Evolutionary conservation across 2,888 invertebrate genomes (phyloP).

Genomic region (Eretmocerus hayati): DNA sequence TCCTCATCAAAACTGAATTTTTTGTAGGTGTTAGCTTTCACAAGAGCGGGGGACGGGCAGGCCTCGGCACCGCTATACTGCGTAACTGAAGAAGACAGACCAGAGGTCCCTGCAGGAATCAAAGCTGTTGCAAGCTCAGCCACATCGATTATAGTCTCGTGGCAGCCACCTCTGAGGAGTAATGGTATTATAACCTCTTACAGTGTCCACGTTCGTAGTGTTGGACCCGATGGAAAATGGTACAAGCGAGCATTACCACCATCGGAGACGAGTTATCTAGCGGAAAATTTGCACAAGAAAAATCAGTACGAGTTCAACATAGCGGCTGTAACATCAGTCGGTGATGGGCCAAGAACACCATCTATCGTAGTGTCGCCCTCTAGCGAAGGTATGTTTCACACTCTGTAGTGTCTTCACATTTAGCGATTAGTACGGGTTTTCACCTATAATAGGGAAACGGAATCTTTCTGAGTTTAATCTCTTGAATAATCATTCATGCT

Average conservation of each 20-base stretch:
- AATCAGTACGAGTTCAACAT: conserved; percentile 47
- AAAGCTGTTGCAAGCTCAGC: conserved; percentile 83
- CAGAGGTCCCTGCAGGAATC: conserved; percentile 82
- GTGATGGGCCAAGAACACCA: conserved; percentile 44
- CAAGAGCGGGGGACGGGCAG: conserved; percentile 82
- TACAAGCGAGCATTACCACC: conserved; percentile 36
- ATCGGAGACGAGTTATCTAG: conserved; percentile 42
- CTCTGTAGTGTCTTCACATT: no score
- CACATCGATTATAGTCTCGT: conserved; percentile 79
- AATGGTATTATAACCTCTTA: conserved; percentile 59
- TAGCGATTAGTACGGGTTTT: no score
- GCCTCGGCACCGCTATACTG: conserved; percentile 78
- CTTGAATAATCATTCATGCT: no score
- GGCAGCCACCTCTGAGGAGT: conserved; percentile 77
- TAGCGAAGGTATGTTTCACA: conserved; percentile 45
- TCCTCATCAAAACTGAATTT: no score
- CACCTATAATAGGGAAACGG: no score
- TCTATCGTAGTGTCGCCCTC: conserved; percentile 48
- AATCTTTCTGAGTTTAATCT: no score
- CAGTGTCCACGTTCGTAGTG: conserved; percentile 39
- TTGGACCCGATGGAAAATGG: conserved; percentile 41
- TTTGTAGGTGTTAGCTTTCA: conserved; percentile 83
- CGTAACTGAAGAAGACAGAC: conserved; percentile 85
- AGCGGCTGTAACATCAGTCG: conserved; percentile 44
- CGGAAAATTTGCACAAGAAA: conserved; percentile 43